A percentile compares a stretch with the other conserved stretches of the same genome.
Conservation (phyloP, 2,113 vertebrate genomes). For the Peucedramus taeniatus region DNA sequence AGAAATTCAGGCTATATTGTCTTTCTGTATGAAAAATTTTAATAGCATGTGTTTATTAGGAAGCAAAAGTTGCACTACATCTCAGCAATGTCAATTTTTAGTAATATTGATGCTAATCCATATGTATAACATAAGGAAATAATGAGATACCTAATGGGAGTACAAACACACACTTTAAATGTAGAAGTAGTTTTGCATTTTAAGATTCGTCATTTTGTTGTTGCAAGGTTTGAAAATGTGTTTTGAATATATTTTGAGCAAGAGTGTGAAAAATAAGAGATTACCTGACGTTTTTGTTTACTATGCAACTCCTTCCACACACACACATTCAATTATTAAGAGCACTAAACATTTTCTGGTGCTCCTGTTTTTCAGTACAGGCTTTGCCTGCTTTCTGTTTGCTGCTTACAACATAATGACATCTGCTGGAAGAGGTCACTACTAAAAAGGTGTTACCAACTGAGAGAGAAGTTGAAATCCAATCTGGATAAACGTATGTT, state of each 20-base stretch:
- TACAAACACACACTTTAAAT: constrained; percentile 3
- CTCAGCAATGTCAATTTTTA: constrained; percentile 22
- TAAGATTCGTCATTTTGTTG: constrained; percentile 15
- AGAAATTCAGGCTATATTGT: not conserved
- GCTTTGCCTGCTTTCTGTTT: constrained; percentile 55
- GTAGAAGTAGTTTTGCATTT: constrained; percentile 19
- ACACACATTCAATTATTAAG: not conserved
- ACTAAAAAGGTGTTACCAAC: constrained; percentile 63
- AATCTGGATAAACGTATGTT: constrained; percentile 66
- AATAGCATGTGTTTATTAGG: constrained; percentile 11
- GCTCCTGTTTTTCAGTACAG: not conserved
- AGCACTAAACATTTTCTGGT: constrained; percentile 1
- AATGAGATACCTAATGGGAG: constrained; percentile 5
- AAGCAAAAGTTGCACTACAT: constrained; percentile 22
- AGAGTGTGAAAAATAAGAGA: constrained; percentile 25
- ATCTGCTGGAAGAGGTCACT: constrained; percentile 66
- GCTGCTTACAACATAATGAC: constrained; percentile 49
- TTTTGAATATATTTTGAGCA: constrained; percentile 30
- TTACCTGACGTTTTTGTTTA: constrained; percentile 22
- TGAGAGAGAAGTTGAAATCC: constrained; percentile 66
- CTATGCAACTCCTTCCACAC: not conserved
- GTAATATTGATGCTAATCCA: not conserved
- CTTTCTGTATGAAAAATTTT: not conserved
- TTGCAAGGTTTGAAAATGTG: constrained; percentile 39
- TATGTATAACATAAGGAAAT: not conserved